Percentiles rank a stretch among this genome's conserved stretches.
Conservation (phyloP, 2,888 invertebrate genomes). For the Epirrhoe tristata region DNA sequence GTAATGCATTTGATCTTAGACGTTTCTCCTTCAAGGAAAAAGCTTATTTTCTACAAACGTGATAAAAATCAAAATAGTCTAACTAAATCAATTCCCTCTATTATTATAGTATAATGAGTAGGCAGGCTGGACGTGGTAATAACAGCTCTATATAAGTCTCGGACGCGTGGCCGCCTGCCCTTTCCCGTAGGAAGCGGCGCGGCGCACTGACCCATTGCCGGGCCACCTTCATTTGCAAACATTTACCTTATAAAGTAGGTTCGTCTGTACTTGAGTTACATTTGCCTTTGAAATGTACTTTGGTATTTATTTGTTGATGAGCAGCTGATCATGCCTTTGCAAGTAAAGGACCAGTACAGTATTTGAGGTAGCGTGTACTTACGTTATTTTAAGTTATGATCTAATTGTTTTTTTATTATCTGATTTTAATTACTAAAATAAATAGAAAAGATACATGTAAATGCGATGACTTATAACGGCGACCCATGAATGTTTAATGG, state of each 20-base stretch:
- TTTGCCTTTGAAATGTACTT: conserved; percentile 32
- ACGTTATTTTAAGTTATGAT: too few relatives aligned
- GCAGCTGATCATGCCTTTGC: neutral
- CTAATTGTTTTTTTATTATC: too few relatives aligned
- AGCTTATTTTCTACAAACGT: too few relatives aligned
- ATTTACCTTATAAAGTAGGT: conserved; percentile 22
- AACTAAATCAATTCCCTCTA: too few relatives aligned
- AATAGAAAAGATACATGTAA: too few relatives aligned
- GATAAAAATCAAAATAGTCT: too few relatives aligned
- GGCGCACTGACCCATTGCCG: conserved; percentile 77
- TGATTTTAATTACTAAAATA: too few relatives aligned
- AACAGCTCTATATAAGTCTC: conserved; percentile 45
- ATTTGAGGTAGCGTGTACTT: neutral
- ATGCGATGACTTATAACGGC: too few relatives aligned
- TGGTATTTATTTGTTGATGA: neutral
- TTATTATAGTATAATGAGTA: too few relatives aligned
- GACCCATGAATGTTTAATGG: too few relatives aligned
- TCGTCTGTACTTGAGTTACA: conserved; percentile 19
- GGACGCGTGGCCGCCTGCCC: conserved; percentile 59
- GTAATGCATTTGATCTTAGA: too few relatives aligned
- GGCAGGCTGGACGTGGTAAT: conserved; percentile 36
- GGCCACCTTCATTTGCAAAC: conserved; percentile 52
- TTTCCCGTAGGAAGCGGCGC: conserved; percentile 76
- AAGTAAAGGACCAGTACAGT: neutral
- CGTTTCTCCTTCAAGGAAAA: too few relatives aligned